These are phyloP conservation scores for Neelides folsomi DNA, from an alignment of 2,888 invertebrate genomes.

Conservation along the genomic window DNA sequence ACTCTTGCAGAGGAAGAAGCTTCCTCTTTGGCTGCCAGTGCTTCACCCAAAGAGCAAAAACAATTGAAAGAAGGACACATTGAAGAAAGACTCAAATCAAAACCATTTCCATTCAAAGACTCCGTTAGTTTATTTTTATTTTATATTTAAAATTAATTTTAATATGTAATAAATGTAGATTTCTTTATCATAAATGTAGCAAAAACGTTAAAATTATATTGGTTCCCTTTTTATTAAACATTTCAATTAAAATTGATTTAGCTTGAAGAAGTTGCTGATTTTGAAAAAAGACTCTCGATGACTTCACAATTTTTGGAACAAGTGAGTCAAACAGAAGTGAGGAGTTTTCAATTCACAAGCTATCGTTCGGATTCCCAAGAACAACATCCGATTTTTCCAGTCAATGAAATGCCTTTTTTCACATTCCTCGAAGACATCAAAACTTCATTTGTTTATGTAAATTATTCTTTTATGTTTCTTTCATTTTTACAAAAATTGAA, in stretches of 20 bases:
- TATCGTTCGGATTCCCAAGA: constrained; percentile 40
- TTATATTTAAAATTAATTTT: neutral
- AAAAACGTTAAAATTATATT: no score
- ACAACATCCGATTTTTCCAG: constrained; percentile 46
- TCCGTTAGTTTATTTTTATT: constrained; percentile 11
- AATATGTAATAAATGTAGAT: no score
- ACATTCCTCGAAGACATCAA: constrained; percentile 65
- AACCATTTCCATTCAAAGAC: constrained; percentile 26
- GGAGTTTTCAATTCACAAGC: constrained; percentile 38
- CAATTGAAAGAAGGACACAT: constrained; percentile 15
- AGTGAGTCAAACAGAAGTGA: constrained; percentile 13
- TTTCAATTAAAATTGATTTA: constrained; percentile 2
- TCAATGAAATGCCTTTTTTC: constrained; percentile 54
- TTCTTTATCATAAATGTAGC: no score
- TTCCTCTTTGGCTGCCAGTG: neutral
- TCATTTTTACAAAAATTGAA: no score
- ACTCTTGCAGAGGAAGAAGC: constrained; percentile 23
- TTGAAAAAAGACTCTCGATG: constrained; percentile 20
- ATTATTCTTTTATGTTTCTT: no score
- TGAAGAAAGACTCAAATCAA: constrained; percentile 22
- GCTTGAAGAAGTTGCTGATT: constrained; percentile 21
- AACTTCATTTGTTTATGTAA: constrained; percentile 74
- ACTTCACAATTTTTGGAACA: constrained; percentile 22
- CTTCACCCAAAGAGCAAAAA: constrained; percentile 4
- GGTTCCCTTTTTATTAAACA: no score